Base-by-base conservation (phyloP, 2,888 invertebrate species). In the Aphidoletes aphidimyza region DNA sequence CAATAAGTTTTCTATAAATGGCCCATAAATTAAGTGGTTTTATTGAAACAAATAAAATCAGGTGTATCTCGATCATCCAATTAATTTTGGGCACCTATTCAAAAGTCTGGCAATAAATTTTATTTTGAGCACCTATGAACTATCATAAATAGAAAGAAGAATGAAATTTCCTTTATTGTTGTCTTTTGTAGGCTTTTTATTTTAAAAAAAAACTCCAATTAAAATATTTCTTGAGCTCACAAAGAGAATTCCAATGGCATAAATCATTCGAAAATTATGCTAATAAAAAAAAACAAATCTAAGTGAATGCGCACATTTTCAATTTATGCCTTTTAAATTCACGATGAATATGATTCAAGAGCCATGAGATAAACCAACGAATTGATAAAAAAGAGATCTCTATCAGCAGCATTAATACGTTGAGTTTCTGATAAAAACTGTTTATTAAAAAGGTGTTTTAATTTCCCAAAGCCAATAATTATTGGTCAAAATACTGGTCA, bases 21-120 rank as follows among this genome's bases (percentile, higher is more conserved):
- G 26, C 69, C 30, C 69, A 69, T 69, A 69, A 69, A 69, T 69
- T 30, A 30, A 69, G 69, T 69, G 17, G 3, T 69, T 69, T 69
- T 69, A 69, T 69, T 69, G 69, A 69, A 69, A 69, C 3, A 69
- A 69, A 69, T 69, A 34, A 69, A 69, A 69, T 69, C 69, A 69
- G 69, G 69, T 69, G 69, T 30, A 69, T 69, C 30, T 69, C 34
- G 26, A 69, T 69, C 69, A 69, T 69, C 69, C 69, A 69, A 69
- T 69, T 69, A 69, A 69, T 69, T 69, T 69, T 22, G 22, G 1
- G 1, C 54, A 22, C n/a, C 54, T 22, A 22, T 54, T 54, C n/a
- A 54, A 54, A 54, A 54, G n/a, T 54, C 54, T 22, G 22, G 5
- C 5, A 39, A 47, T 30, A 69, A 30, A 69, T 69, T 30, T 34